Percentiles rank a stretch among this genome's conserved stretches.
Conservation (phyloP, 2,888 invertebrate genomes). For the Myopa testacea region DNA sequence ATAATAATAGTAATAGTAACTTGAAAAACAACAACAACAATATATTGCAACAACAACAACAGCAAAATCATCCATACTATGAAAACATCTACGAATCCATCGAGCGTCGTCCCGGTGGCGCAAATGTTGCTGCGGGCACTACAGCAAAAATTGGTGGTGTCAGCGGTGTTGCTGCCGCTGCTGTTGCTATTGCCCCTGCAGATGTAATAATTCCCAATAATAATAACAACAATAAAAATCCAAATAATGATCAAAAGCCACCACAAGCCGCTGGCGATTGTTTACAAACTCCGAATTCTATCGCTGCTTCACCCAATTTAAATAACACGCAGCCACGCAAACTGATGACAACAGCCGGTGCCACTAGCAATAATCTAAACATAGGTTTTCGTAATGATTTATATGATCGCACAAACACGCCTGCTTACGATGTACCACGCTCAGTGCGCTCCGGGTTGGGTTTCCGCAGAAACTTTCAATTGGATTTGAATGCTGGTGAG, state of each 20-base stretch:
- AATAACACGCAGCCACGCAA: slow-evolving; percentile 47
- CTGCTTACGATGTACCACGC: slow-evolving; percentile 67
- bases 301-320: slow-evolving; percentile 34
- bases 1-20: slow-evolving; percentile 47
- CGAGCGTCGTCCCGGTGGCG: slow-evolving; percentile 59
- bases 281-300: not conserved
- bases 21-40: slow-evolving; percentile 47
- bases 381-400: slow-evolving; percentile 67
- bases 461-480: slow-evolving; percentile 67
- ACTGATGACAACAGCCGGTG: slow-evolving; percentile 41
- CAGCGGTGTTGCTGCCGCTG: slow-evolving; percentile 50
- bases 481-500: slow-evolving; percentile 64
- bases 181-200: slow-evolving; percentile 56
- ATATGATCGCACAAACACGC: slow-evolving; percentile 64
- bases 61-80: slow-evolving; percentile 68
- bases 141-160: slow-evolving; percentile 48
- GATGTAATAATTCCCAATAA: slow-evolving; percentile 45
- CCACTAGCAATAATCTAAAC: slow-evolving; percentile 55
- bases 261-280: slow-evolving; percentile 32
- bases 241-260: slow-evolving; percentile 38
- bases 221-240: slow-evolving; percentile 47
- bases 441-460: slow-evolving; percentile 65
- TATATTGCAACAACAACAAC: slow-evolving; percentile 50
- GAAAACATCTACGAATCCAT: slow-evolving; percentile 72
- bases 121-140: slow-evolving; percentile 57